These are phyloP conservation scores for Tetragnatha montana DNA, from an alignment of 2,888 invertebrate species.

Conservation along the genomic window DNA sequence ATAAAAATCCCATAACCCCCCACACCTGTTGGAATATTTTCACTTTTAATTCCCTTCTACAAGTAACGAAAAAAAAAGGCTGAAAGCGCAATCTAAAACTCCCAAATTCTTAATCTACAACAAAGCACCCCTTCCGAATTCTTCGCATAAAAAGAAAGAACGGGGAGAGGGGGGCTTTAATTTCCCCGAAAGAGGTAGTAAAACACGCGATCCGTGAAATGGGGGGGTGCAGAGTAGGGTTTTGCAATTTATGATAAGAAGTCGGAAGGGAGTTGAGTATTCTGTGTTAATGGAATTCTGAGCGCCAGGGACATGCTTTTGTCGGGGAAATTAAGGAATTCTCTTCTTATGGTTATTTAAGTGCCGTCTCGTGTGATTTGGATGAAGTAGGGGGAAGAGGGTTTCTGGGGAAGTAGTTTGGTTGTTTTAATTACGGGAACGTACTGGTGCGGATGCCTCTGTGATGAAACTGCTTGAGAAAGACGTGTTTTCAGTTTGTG, in stretches of 20 bases:
- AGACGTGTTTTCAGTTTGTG: no score
- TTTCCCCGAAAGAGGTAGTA: neutral
- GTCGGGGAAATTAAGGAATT: neutral
- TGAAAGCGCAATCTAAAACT: neutral
- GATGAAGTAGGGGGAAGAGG: neutral
- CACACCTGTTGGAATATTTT: neutral
- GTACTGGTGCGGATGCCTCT: no score
- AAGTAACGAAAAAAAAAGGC: neutral
- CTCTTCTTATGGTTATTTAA: neutral
- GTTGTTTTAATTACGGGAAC: no score
- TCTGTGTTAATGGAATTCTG: neutral
- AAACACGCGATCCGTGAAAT: neutral
- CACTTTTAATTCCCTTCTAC: neutral
- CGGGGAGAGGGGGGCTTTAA: neutral
- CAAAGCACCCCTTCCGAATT: neutral
- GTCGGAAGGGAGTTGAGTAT: neutral
- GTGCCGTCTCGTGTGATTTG: neutral
- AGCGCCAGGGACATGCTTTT: neutral
- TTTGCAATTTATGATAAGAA: conserved; percentile 1
- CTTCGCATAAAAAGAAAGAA: neutral
- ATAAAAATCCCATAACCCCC: neutral
- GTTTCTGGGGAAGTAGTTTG: no score
- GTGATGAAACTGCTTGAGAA: no score
- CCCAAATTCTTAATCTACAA: neutral
- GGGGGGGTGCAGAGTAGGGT: neutral